A percentile compares a stretch with the other conserved stretches of the same genome.
phyloP scores from a whole-genome alignment of 1,140 invertebrate species.

The Idris sp. region DNA sequence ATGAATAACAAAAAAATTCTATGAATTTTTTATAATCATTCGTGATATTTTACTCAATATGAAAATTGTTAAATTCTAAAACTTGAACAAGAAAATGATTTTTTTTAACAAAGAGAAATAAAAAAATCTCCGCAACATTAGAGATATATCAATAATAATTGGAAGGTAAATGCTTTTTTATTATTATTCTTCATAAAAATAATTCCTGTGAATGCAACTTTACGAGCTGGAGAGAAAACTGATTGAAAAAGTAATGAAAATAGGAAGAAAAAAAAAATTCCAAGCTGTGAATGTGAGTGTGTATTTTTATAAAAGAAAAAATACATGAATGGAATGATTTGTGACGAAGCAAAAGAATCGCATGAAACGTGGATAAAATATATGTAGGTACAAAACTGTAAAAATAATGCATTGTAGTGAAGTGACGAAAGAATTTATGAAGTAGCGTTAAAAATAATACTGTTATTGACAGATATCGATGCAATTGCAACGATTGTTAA shows the following conservation, averaged over 20 bases:
- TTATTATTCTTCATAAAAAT: too few relatives aligned
- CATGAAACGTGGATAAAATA: conserved; percentile 18
- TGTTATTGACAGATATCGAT: conserved; percentile 43
- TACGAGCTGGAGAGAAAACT: neutral
- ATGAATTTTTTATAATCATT: too few relatives aligned
- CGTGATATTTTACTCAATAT: too few relatives aligned
- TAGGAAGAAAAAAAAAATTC: too few relatives aligned
- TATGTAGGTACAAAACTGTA: conserved; percentile 8
- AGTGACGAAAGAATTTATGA: conserved; percentile 33
- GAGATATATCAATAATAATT: too few relatives aligned
- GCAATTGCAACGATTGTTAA: conserved; percentile 39
- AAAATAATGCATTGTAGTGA: conserved; percentile 32
- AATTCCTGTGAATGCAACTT: conserved; percentile 11
- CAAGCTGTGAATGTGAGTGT: neutral
- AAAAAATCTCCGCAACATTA: too few relatives aligned
- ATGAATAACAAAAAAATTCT: too few relatives aligned
- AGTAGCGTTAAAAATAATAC: conserved; percentile 45
- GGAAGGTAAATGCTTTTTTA: too few relatives aligned
- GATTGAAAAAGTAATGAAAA: conserved; percentile 11
- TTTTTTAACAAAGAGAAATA: too few relatives aligned
- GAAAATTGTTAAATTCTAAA: too few relatives aligned
- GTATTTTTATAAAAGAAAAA: conserved; percentile 17
- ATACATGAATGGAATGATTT: conserved; percentile 21
- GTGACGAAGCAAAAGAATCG: conserved; percentile 11
- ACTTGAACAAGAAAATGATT: too few relatives aligned